phyloP scores from a whole-genome alignment of 2,888 invertebrate genomes.

The Campopleginae sp. region DNA sequence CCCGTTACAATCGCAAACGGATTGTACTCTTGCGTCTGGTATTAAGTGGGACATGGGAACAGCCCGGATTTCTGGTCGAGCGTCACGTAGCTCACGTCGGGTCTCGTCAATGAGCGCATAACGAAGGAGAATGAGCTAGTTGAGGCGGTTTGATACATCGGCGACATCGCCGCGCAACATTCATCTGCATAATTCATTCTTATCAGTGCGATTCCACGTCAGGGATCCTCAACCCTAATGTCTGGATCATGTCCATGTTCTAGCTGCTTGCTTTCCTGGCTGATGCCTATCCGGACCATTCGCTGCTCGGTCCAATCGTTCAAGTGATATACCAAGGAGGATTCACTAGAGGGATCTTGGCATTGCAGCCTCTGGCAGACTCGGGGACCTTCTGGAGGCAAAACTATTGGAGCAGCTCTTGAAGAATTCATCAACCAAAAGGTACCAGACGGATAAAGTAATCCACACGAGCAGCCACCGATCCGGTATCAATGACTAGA shows the following conservation, averaged over 20 bases:
- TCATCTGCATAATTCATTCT: constrained; percentile 83
- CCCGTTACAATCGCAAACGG: constrained; percentile 69
- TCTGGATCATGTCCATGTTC: constrained; percentile 18
- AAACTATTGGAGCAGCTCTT: neutral
- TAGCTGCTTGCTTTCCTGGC: neutral
- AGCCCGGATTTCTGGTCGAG: constrained; percentile 82
- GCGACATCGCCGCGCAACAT: constrained; percentile 82
- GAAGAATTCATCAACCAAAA: neutral
- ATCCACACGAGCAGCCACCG: constrained; percentile 58
- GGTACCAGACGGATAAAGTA: neutral
- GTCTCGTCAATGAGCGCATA: constrained; percentile 83
- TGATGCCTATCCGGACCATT: constrained; percentile 1
- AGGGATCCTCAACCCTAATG: constrained; percentile 77
- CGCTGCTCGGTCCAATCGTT: neutral
- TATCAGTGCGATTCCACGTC: constrained; percentile 80
- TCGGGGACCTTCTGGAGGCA: neutral
- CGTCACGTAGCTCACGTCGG: constrained; percentile 77
- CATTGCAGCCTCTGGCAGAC: neutral
- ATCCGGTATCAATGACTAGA: neutral
- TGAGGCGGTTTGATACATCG: constrained; percentile 82
- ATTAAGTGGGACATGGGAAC: constrained; percentile 78
- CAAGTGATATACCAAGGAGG: neutral
- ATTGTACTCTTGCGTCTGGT: constrained; percentile 64
- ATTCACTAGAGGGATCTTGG: neutral
- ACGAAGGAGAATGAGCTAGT: constrained; percentile 84